Conservation (phyloP, 2,888 invertebrate species). For the Melinopterus prodromus region DNA sequence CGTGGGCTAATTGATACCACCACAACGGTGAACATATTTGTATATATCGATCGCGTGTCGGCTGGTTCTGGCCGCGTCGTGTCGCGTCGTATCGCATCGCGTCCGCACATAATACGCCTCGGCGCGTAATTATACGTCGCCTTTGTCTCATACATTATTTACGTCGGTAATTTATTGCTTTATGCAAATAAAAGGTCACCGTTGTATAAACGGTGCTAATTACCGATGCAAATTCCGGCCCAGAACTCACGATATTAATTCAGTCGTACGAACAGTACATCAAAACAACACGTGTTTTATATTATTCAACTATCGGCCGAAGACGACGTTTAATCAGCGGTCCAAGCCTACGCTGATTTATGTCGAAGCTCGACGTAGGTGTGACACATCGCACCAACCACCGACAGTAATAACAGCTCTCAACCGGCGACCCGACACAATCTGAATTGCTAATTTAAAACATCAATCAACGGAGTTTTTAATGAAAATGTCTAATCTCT, state of each 20-base stretch:
- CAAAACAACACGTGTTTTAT: conserved; percentile 31
- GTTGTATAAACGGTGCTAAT: conserved; percentile 31
- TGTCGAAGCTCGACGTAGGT: background rate
- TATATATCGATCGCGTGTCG: conserved; percentile 11
- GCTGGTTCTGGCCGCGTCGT: background rate
- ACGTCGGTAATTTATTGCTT: conserved; percentile 28
- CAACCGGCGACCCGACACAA: background rate
- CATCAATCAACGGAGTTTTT: background rate
- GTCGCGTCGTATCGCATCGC: conserved; percentile 14
- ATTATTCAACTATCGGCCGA: conserved; percentile 12
- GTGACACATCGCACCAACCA: conserved; percentile 4
- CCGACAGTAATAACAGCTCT: background rate
- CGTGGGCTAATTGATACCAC: conserved; percentile 24
- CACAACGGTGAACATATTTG: conserved; percentile 10
- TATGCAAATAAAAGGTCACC: conserved; percentile 33
- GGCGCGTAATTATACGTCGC: conserved; percentile 31
- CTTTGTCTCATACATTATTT: conserved; percentile 34
- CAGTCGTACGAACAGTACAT: conserved; percentile 23
- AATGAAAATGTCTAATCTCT: background rate
- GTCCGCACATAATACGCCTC: background rate
- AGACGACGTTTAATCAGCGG: background rate
- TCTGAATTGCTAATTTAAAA: background rate
- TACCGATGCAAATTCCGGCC: conserved; percentile 31
- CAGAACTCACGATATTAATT: conserved; percentile 25
- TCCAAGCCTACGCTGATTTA: background rate